These are phyloP conservation scores for fruit fly (Drosophila melanogaster) DNA, from an alignment of 1,140 invertebrate genomes.

Conservation along the genomic window DNA sequence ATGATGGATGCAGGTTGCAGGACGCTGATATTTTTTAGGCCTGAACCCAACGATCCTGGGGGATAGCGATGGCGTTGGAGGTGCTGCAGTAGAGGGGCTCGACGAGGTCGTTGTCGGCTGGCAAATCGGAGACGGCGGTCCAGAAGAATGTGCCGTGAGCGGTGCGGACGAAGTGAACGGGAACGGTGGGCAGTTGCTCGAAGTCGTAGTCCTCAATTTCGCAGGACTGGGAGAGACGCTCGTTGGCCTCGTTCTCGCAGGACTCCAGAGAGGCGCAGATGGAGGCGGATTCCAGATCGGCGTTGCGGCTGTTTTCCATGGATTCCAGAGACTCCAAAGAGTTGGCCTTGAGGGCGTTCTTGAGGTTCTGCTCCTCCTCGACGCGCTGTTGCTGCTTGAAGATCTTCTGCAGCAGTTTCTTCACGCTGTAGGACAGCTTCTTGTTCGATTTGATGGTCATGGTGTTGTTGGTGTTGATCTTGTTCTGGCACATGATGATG, in stretches of 20 bases:
- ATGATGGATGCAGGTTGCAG: background rate
- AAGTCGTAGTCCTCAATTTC: constrained; percentile 79
- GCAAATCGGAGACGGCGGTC: constrained; percentile 85
- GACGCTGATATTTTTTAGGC: constrained; percentile 59
- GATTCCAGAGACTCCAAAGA: constrained; percentile 81
- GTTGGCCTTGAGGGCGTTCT: constrained; percentile 71
- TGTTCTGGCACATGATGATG: constrained; percentile 76
- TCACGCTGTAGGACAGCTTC: constrained; percentile 80
- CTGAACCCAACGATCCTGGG: constrained; percentile 86
- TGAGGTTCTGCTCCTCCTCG: constrained; percentile 66
- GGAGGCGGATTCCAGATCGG: constrained; percentile 62
- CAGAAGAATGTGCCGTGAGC: constrained; percentile 86
- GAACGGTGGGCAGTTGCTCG: constrained; percentile 85
- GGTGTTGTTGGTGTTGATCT: constrained; percentile 58
- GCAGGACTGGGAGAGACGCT: constrained; percentile 75
- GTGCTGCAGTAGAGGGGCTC: constrained; percentile 82
- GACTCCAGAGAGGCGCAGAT: constrained; percentile 64
- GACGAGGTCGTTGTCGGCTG: constrained; percentile 85
- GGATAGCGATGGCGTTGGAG: constrained; percentile 84
- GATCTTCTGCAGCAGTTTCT: constrained; percentile 75
- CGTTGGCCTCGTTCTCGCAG: constrained; percentile 78
- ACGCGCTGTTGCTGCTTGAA: constrained; percentile 73
- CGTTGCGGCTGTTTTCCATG: constrained; percentile 78
- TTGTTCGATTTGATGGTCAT: constrained; percentile 71
- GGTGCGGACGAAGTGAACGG: constrained; percentile 86